Conservation (phyloP, 1,140 invertebrate species). For the Drosophila serrata region DNA sequence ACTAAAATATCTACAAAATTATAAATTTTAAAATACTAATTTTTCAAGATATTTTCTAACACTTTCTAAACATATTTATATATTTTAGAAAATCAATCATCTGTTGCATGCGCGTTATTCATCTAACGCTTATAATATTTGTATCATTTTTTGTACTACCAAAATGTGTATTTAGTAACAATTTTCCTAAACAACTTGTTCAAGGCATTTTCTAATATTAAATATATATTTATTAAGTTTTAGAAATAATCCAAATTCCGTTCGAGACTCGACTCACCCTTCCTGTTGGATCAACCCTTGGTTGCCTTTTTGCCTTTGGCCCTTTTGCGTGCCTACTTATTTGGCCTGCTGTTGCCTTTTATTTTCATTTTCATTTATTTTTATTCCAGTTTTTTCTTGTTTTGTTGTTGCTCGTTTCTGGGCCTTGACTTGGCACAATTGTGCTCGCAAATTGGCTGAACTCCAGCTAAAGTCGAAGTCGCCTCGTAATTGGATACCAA, state of each 20-base stretch:
- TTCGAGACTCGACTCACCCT: neutral
- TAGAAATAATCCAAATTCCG: neutral
- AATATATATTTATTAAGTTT: neutral
- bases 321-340: constrained; percentile 42
- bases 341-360: constrained; percentile 80
- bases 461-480: constrained; percentile 28
- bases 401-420: constrained; percentile 8
- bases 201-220: neutral
- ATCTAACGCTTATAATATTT: too few species aligned
- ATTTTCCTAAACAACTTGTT: neutral
- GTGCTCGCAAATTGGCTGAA: constrained; percentile 66
- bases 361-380: constrained; percentile 5
- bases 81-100: too few species aligned
- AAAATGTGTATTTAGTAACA: too few species aligned
- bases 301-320: constrained; percentile 21
- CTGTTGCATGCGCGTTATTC: too few species aligned
- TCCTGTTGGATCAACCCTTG: constrained; percentile 21
- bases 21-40: too few species aligned
- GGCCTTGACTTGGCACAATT: constrained; percentile 63
- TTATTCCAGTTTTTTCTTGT: constrained; percentile 29
- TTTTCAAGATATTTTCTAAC: too few species aligned
- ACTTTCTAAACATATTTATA: too few species aligned
- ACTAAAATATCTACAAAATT: too few species aligned
- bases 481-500: constrained; percentile 73
- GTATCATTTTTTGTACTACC: too few species aligned